phyloP scores from a whole-genome alignment of 2,113 vertebrate species.

The Blennius ocellaris region DNA sequence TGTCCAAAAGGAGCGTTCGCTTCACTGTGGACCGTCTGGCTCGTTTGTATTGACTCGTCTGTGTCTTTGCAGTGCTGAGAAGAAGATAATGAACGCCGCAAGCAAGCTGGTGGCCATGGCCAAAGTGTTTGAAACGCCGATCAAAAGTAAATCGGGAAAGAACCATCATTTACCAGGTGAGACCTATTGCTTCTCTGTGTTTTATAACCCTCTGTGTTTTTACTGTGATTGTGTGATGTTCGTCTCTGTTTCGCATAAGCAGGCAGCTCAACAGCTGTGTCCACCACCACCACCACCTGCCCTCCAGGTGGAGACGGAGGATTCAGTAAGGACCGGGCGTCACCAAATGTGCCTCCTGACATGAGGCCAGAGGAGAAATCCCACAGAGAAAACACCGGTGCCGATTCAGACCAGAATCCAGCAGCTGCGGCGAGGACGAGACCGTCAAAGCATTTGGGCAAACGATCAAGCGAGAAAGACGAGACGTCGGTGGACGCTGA shows the following conservation, averaged over 20 bases:
- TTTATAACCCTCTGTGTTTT: not conserved
- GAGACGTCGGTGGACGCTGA: slow-evolving; percentile 11
- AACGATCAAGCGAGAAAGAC: slow-evolving; percentile 7
- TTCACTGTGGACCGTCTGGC: not conserved
- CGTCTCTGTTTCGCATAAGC: slow-evolving; percentile 27
- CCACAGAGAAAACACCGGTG: slow-evolving; percentile 13
- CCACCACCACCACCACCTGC: slow-evolving; percentile 20
- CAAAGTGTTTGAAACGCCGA: slow-evolving; percentile 90
- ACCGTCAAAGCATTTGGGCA: slow-evolving; percentile 28
- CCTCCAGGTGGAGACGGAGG: slow-evolving; percentile 18
- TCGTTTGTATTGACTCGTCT: slow-evolving; percentile 30
- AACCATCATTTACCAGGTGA: slow-evolving; percentile 64
- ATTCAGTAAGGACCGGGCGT: slow-evolving; percentile 38
- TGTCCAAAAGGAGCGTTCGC: slow-evolving; percentile 27
- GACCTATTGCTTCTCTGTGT: slow-evolving; percentile 18
- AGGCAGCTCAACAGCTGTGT: slow-evolving; percentile 27
- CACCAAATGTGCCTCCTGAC: slow-evolving; percentile 14
- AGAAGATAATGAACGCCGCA: slow-evolving; percentile 94
- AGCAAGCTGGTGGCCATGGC: slow-evolving; percentile 94
- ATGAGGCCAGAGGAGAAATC: slow-evolving; percentile 25
- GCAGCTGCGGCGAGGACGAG: slow-evolving; percentile 23
- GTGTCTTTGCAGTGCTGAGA: slow-evolving; percentile 88
- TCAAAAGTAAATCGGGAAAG: slow-evolving; percentile 76
- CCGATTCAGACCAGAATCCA: slow-evolving; percentile 31
- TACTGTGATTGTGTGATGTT: not conserved